phyloP scores from a whole-genome alignment of 2,888 invertebrate genomes.

The Yponomeuta cagnagella region DNA sequence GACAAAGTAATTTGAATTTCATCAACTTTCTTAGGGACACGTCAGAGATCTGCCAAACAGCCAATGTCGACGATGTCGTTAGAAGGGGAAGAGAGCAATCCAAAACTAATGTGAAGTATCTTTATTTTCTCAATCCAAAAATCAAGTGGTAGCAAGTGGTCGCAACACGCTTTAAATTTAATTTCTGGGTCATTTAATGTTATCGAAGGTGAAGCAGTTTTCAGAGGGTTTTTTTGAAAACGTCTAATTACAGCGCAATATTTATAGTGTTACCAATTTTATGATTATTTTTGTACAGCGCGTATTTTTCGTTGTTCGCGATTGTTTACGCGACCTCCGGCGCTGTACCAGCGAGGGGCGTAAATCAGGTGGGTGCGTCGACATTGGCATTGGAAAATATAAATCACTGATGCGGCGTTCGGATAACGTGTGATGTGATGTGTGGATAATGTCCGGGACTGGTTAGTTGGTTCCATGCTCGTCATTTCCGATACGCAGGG shows the following conservation, averaged over 20 bases:
- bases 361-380: constrained; percentile 7
- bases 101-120: no score
- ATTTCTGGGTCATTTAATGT: no score
- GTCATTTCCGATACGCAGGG: constrained; percentile 1
- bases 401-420: background rate
- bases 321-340: constrained; percentile 8
- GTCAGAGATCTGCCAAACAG: no score
- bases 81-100: no score
- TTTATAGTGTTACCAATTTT: background rate
- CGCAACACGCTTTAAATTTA: no score
- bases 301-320: background rate
- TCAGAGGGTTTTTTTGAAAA: no score
- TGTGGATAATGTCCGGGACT: background rate
- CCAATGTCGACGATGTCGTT: no score
- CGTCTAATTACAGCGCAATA: background rate
- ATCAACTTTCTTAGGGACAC: no score
- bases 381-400: background rate
- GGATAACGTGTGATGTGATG: background rate
- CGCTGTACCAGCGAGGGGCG: background rate
- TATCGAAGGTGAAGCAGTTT: no score
- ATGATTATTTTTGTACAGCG: background rate
- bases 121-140: no score
- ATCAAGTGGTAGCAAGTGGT: no score
- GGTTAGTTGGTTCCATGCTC: constrained; percentile 9
- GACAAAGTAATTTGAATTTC: no score